phyloP scores from a whole-genome alignment of 1,140 invertebrate genomes.

The Portunus trituberculatus region DNA sequence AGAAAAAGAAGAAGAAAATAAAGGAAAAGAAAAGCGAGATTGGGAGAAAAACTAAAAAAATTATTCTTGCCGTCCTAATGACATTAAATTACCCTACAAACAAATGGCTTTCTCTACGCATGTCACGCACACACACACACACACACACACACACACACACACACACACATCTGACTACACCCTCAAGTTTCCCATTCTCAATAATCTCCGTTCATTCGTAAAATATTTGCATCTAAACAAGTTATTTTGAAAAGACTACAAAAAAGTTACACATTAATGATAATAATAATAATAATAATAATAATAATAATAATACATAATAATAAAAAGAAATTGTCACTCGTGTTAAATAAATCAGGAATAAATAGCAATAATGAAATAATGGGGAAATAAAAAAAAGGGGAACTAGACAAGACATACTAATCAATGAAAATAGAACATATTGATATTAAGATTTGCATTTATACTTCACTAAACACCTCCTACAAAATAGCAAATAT shows the following conservation, averaged over 20 bases:
- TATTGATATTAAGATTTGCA: neutral
- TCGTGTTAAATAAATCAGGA: neutral
- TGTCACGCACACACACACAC: neutral
- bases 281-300: constrained; percentile 33
- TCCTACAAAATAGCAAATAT: neutral
- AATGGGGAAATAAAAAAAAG: too few relatives aligned
- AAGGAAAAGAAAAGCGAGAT: too few relatives aligned
- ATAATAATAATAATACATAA: constrained; percentile 34
- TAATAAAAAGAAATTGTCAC: neutral
- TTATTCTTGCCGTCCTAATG: too few relatives aligned
- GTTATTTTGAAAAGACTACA: neutral
- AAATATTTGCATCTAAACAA: too few relatives aligned
- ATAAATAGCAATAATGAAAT: neutral
- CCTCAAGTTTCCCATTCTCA: too few relatives aligned
- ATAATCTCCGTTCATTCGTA: too few relatives aligned
- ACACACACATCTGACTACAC: neutral
- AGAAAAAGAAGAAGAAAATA: too few relatives aligned
- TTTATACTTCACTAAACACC: neutral
- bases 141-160: constrained; percentile 3
- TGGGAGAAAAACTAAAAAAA: too few relatives aligned
- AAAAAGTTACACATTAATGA: constrained; percentile 11
- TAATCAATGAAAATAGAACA: neutral
- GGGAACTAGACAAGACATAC: too few relatives aligned
- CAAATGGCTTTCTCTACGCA: too few relatives aligned
- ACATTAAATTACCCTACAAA: too few relatives aligned